Conservation (phyloP, 2,888 invertebrate genomes). For the Euplagia quadripunctaria region DNA sequence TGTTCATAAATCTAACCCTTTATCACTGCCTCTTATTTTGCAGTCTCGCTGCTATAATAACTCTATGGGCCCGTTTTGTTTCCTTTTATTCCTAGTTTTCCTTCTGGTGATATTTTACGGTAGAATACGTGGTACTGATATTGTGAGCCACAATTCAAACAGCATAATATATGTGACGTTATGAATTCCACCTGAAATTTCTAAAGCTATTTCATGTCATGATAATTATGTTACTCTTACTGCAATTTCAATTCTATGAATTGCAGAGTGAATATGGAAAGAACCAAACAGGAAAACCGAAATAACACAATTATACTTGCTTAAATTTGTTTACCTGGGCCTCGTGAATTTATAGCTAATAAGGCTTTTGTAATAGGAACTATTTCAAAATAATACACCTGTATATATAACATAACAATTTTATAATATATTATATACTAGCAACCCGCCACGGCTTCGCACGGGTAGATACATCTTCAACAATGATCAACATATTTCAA, state of each 20-base stretch:
- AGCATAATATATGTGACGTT: neutral
- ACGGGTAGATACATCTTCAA: too few relatives aligned
- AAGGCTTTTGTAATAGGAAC: too few relatives aligned
- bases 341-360: too few relatives aligned
- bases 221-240: neutral
- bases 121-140: conserved; percentile 21
- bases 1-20: conserved; percentile 75
- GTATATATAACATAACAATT: too few relatives aligned
- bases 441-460: too few relatives aligned
- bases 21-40: conserved; percentile 72
- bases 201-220: neutral
- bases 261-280: too few relatives aligned
- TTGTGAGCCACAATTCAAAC: conserved; percentile 15
- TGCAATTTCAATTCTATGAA: neutral
- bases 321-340: too few relatives aligned
- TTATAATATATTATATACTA: too few relatives aligned
- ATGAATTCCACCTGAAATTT: neutral
- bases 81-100: conserved; percentile 54
- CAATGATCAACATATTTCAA: too few relatives aligned
- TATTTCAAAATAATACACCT: too few relatives aligned
- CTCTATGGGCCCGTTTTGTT: conserved; percentile 67
- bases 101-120: conserved; percentile 24
- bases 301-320: too few relatives aligned
- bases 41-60: conserved; percentile 69
- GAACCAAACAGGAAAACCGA: too few relatives aligned